phyloP scores from a whole-genome alignment of 2,113 vertebrate species.

The Parotia lawesii region DNA sequence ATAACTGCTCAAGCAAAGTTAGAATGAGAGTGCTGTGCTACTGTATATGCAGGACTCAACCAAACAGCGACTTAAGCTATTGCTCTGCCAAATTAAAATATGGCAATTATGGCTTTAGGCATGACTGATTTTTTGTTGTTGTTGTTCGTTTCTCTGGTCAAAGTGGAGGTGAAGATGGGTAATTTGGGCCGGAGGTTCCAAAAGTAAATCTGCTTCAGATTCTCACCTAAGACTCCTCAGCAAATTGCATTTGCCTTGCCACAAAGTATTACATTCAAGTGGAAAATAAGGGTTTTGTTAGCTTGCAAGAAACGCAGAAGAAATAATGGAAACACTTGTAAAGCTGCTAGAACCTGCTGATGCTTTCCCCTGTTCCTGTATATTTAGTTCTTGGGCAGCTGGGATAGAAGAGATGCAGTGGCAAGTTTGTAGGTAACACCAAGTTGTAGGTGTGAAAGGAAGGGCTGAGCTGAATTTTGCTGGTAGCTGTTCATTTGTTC shows the following conservation, averaged over 20 bases:
- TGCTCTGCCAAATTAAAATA: not conserved
- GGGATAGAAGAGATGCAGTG: not conserved
- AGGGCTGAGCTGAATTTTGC: not conserved
- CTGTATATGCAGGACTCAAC: not conserved
- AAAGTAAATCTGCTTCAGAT: not conserved
- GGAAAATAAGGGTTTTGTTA: not conserved
- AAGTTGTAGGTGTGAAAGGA: not conserved
- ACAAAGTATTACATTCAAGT: not conserved
- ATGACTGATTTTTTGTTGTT: not conserved
- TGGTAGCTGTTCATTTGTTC: not conserved
- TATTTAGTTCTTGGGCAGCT: not conserved
- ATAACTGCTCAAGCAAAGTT: not conserved
- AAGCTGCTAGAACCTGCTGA: not conserved
- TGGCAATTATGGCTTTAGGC: not conserved
- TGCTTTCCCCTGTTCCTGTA: not conserved
- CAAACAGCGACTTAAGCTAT: not conserved
- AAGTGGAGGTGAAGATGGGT: not conserved
- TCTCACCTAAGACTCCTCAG: not conserved
- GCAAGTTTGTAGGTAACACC: not conserved
- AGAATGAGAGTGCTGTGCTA: not conserved
- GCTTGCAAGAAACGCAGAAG: not conserved
- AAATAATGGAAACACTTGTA: not conserved
- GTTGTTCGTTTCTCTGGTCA: not conserved
- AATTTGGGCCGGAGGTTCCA: not conserved
- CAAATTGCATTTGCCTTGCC: not conserved